These are phyloP conservation scores for Istiophorus platypterus DNA, from an alignment of 2,113 vertebrate species.

Conservation along the genomic window DNA sequence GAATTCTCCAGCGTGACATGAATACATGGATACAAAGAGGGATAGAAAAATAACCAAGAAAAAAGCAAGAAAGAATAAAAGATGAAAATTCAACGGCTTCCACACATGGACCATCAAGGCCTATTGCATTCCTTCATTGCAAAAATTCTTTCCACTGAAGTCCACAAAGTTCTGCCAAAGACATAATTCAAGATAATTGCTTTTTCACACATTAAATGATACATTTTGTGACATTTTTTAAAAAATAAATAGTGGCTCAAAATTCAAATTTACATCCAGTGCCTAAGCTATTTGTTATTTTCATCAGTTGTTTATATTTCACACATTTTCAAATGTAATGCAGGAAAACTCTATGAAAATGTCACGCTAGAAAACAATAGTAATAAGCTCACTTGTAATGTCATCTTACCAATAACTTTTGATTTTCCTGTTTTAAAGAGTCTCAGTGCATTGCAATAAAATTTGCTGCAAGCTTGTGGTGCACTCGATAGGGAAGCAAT, in stretches of 20 bases:
- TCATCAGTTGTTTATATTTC: slow-evolving; percentile 7
- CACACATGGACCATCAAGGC: slow-evolving; percentile 11
- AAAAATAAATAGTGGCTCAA: background rate
- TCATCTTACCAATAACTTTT: background rate
- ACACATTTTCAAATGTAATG: background rate
- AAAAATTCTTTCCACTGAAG: background rate
- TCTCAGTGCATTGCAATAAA: background rate
- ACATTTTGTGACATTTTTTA: slow-evolving; percentile 17
- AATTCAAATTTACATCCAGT: background rate
- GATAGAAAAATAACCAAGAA: background rate
- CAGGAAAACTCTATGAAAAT: background rate
- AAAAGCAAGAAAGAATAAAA: background rate
- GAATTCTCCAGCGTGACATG: slow-evolving; percentile 8
- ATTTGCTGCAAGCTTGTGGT: too few species aligned
- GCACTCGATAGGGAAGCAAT: background rate
- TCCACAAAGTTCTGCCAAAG: background rate
- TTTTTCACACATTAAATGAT: slow-evolving; percentile 29
- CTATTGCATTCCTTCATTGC: background rate
- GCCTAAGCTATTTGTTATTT: background rate
- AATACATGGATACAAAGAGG: slow-evolving; percentile 1
- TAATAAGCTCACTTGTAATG: background rate
- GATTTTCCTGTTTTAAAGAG: background rate
- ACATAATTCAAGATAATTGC: slow-evolving; percentile 27
- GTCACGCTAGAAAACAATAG: background rate
- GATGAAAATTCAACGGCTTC: background rate